A percentile compares a stretch with the other conserved stretches of the same genome.
Conservation (phyloP, 2,113 vertebrate species). For the Sclerurus mexicanus region DNA sequence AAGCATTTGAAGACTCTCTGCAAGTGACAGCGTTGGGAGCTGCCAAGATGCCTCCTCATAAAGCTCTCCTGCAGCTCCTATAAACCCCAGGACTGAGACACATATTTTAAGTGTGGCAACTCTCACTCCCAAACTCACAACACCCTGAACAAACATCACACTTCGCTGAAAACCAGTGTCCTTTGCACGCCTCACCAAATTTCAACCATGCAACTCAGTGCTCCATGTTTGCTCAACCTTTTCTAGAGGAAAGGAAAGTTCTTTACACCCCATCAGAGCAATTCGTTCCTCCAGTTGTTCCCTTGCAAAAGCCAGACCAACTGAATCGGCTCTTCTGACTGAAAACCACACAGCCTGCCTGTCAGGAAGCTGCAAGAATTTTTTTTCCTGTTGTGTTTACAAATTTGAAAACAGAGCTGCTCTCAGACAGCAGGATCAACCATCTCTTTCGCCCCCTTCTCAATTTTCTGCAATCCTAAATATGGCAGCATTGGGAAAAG, state of each 20-base stretch:
- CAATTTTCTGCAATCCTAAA: not conserved
- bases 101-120: not conserved
- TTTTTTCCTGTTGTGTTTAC: not conserved
- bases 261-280: not conserved
- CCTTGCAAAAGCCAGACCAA: not conserved
- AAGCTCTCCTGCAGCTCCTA: not conserved
- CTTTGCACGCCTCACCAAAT: not conserved
- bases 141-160: not conserved
- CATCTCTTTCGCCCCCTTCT: not conserved
- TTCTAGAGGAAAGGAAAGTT: not conserved
- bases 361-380: not conserved
- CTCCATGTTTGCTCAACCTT: not conserved
- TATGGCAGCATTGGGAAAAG: not conserved
- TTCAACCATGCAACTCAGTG: not conserved
- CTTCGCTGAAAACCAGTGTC: not conserved
- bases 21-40: not conserved
- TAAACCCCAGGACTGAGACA: not conserved
- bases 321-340: not conserved
- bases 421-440: not conserved
- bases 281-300: not conserved
- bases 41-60: not conserved
- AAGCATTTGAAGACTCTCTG: not conserved
- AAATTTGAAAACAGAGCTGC: not conserved
- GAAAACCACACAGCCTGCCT: not conserved
- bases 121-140: not conserved